Percentiles rank a stretch among this genome's conserved stretches.
phyloP scores from a whole-genome alignment of 2,113 vertebrate species.

The Anguilla rostrata region DNA sequence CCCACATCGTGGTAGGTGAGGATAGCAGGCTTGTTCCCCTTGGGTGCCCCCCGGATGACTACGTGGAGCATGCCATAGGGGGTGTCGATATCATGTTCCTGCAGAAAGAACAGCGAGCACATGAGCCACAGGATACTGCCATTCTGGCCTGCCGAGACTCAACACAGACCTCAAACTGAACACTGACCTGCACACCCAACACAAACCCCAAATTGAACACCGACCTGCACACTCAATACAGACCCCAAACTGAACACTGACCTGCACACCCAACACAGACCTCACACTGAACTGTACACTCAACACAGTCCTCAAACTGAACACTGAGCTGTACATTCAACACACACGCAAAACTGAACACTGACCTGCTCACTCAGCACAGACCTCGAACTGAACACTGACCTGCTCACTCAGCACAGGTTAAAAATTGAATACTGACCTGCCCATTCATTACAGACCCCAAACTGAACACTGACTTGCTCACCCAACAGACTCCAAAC shows the following conservation, averaged over 20 bases:
- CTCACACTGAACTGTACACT: too few relatives aligned
- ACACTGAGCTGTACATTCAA: too few relatives aligned
- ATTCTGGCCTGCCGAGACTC: neutral
- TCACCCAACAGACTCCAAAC: too few relatives aligned
- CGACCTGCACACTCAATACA: neutral
- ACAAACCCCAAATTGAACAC: neutral
- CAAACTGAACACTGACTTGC: too few relatives aligned
- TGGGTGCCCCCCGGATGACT: conserved; percentile 90
- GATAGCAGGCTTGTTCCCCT: conserved; percentile 91
- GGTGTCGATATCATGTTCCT: conserved; percentile 97
- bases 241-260: too few relatives aligned
- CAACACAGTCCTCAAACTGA: too few relatives aligned
- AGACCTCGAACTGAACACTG: neutral
- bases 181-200: neutral
- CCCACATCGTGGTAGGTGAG: conserved; percentile 97
- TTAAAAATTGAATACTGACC: neutral
- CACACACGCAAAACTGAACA: too few relatives aligned
- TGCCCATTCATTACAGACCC: neutral
- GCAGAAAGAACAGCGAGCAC: conserved; percentile 30
- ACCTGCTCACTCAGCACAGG: neutral
- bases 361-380: neutral
- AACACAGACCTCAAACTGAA: neutral
- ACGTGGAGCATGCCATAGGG: conserved; percentile 93
- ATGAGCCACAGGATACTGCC: neutral
- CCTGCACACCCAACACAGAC: too few relatives aligned